Evolutionary conservation across 2,113 vertebrate genomes (phyloP).

Genomic region (Cynopterus brachyotis): DNA sequence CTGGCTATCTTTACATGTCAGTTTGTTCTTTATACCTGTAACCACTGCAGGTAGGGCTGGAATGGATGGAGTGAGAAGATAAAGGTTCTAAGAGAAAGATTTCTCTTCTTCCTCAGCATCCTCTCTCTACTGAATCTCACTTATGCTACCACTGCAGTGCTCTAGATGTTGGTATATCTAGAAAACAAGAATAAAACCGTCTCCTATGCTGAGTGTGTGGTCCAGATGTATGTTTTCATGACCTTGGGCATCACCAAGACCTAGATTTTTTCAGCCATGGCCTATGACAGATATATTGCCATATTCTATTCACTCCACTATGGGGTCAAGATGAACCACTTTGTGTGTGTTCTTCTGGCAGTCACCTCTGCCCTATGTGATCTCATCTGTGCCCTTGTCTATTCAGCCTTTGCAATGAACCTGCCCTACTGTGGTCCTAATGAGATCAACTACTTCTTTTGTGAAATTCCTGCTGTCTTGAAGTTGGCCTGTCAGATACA

Average conservation of each 20-base stretch:
- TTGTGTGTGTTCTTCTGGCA: neutral
- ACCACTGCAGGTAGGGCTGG: neutral
- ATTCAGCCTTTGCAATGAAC: slow-evolving; percentile 62
- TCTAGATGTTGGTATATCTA: slow-evolving; percentile 15
- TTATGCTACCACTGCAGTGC: slow-evolving; percentile 65
- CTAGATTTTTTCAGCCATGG: slow-evolving; percentile 65
- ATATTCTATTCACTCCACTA: slow-evolving; percentile 65
- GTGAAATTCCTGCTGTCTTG: slow-evolving; percentile 68
- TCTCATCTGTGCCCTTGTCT: slow-evolving; percentile 52
- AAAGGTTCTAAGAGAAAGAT: neutral
- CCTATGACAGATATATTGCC: slow-evolving; percentile 63
- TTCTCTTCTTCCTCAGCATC: slow-evolving; percentile 45
- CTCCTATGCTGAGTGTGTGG: slow-evolving; percentile 37
- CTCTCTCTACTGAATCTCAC: slow-evolving; percentile 65
- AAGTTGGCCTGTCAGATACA: slow-evolving; percentile 68
- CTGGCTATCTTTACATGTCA: neutral
- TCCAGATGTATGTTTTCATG: slow-evolving; percentile 72
- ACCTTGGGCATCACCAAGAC: slow-evolving; percentile 65
- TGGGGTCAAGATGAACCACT: slow-evolving; percentile 38
- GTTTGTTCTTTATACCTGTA: neutral
- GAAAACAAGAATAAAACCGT: slow-evolving; percentile 46
- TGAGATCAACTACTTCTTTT: slow-evolving; percentile 69
- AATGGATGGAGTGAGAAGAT: neutral
- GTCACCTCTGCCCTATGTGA: slow-evolving; percentile 53
- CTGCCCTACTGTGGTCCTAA: slow-evolving; percentile 62